These are phyloP conservation scores for Oxytorus armatus DNA, from an alignment of 2,888 invertebrate genomes.

Conservation along the genomic window DNA sequence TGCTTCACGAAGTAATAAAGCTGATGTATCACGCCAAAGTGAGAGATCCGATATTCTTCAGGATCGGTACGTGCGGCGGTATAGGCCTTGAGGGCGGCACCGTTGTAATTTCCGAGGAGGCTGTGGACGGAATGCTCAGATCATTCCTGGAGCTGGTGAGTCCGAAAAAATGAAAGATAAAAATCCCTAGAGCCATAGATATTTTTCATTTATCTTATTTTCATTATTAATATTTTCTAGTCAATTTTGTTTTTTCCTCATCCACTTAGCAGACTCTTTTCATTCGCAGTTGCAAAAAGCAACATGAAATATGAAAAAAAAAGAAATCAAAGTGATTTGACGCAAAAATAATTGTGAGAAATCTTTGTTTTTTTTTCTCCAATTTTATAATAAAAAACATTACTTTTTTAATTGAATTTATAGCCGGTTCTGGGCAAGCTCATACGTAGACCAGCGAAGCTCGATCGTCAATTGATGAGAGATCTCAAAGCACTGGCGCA, in stretches of 20 bases:
- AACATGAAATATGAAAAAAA: background rate
- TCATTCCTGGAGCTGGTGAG: constrained; percentile 94
- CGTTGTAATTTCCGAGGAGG: constrained; percentile 96
- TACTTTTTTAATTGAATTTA: constrained; percentile 69
- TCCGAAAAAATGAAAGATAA: no score
- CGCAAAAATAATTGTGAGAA: background rate
- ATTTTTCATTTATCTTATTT: background rate
- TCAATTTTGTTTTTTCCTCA: background rate
- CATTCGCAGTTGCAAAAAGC: background rate
- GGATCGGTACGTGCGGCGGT: constrained; percentile 97
- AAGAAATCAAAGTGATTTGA: background rate
- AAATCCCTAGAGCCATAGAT: no score
- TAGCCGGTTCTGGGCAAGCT: constrained; percentile 94
- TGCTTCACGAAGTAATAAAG: constrained; percentile 98
- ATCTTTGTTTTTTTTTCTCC: constrained; percentile 11
- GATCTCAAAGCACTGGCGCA: constrained; percentile 92
- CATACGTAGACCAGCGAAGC: constrained; percentile 92
- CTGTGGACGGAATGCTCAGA: constrained; percentile 94
- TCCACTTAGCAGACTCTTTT: background rate
- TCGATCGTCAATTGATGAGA: constrained; percentile 92
- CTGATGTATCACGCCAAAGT: constrained; percentile 97
- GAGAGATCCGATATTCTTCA: constrained; percentile 95
- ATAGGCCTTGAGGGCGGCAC: constrained; percentile 97
- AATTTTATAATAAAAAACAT: constrained; percentile 4
- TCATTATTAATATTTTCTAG: background rate